Percentiles rank a stretch among this genome's conserved stretches.
Conservation (phyloP, 1,140 invertebrate species). For the Drosophila equinoxialis region DNA sequence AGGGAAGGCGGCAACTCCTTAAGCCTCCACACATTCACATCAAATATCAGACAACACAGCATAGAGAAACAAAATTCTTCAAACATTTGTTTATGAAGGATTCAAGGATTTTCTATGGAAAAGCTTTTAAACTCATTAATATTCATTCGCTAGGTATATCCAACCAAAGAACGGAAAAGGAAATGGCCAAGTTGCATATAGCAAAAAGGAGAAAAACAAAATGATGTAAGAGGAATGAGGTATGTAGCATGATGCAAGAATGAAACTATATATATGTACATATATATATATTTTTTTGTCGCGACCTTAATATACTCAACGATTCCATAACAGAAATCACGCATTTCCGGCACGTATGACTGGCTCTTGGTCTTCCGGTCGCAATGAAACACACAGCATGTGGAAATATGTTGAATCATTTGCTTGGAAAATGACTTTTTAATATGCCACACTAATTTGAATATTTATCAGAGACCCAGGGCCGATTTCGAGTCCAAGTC, state of each 20-base stretch:
- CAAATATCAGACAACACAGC: slow-evolving; percentile 49
- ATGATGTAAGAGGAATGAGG: not conserved
- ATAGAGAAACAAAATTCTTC: slow-evolving; percentile 36
- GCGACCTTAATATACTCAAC: slow-evolving; percentile 16
- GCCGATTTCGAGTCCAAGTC: not conserved
- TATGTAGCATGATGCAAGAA: not conserved
- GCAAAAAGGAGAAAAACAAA: no score
- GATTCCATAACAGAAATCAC: slow-evolving; percentile 11
- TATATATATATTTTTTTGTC: not conserved
- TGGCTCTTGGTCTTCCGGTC: not conserved
- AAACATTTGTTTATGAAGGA: slow-evolving; percentile 66
- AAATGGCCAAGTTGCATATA: slow-evolving; percentile 1
- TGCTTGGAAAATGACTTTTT: slow-evolving; percentile 68
- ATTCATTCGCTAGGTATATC: slow-evolving; percentile 47
- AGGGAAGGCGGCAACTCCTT: slow-evolving; percentile 41
- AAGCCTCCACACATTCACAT: slow-evolving; percentile 47
- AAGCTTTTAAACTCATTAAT: slow-evolving; percentile 53
- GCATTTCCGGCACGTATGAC: slow-evolving; percentile 9
- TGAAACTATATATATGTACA: not conserved
- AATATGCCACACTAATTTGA: slow-evolving; percentile 69
- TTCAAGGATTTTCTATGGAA: slow-evolving; percentile 64
- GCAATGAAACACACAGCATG: not conserved
- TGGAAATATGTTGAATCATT: slow-evolving; percentile 55
- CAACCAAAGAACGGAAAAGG: not conserved
- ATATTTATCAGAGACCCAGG: slow-evolving; percentile 49